phyloP scores from a whole-genome alignment of 2,113 vertebrate species.

The Prolemur simus region DNA sequence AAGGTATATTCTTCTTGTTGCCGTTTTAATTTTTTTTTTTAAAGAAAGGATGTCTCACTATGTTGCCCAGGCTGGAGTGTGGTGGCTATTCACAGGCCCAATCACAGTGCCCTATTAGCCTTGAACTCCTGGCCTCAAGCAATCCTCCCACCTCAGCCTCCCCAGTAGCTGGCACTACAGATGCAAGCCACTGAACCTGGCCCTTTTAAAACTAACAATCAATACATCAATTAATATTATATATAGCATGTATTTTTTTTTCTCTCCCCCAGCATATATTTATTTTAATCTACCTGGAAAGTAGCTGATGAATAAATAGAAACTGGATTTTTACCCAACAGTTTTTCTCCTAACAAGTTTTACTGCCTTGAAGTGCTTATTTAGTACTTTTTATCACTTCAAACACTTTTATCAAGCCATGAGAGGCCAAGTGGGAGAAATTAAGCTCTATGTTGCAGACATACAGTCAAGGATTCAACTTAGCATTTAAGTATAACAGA shows the following conservation, averaged over 20 bases:
- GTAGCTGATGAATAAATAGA: background rate
- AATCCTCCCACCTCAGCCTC: too few species aligned
- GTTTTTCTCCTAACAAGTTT: background rate
- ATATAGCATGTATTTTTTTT: background rate
- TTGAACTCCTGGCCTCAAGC: background rate
- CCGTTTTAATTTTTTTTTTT: background rate
- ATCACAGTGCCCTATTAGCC: background rate
- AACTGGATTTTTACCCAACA: background rate
- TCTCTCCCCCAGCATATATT: background rate
- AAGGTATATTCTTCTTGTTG: background rate
- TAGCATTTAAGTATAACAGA: background rate
- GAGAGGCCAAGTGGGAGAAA: background rate
- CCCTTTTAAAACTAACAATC: slow-evolving; percentile 14
- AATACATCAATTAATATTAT: slow-evolving; percentile 7
- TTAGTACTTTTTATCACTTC: slow-evolving; percentile 6
- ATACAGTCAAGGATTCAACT: background rate
- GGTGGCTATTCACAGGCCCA: background rate
- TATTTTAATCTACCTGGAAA: background rate
- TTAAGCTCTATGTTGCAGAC: background rate
- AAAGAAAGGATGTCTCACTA: background rate
- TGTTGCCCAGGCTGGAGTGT: background rate
- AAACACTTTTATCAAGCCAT: background rate
- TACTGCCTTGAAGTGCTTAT: background rate
- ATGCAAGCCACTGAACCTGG: too few species aligned
- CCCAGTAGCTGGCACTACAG: too few species aligned